Percentiles rank a stretch among this genome's conserved stretches.
Evolutionary conservation across 1,140 invertebrate species (phyloP).

Genomic region (Sarcophaga peregrina): DNA sequence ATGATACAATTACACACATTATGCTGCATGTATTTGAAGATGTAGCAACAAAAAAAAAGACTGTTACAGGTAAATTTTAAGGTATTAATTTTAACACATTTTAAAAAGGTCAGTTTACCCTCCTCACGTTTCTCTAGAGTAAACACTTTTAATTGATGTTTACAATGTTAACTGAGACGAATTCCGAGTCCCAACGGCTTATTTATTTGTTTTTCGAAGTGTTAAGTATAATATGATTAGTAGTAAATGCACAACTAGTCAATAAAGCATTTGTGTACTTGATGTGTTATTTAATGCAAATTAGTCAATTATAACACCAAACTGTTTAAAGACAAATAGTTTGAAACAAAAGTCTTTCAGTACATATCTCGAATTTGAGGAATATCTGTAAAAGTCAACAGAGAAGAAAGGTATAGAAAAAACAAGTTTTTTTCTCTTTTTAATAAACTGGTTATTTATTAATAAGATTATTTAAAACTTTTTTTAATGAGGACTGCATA

Average conservation of each 20-base stretch:
- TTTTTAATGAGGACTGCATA: too few species aligned
- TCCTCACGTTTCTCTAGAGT: neutral
- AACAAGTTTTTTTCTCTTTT: too few species aligned
- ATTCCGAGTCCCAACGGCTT: neutral
- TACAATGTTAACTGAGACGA: conserved; percentile 13
- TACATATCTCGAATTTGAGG: too few species aligned
- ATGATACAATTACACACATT: too few species aligned
- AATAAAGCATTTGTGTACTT: neutral
- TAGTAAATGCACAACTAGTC: neutral
- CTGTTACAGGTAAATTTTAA: too few species aligned
- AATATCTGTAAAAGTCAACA: too few species aligned
- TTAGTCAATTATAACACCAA: neutral
- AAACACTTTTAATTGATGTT: conserved; percentile 1
- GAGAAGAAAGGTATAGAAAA: too few species aligned
- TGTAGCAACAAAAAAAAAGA: too few species aligned
- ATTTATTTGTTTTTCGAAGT: neutral
- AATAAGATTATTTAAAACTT: too few species aligned
- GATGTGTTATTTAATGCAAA: conserved; percentile 20
- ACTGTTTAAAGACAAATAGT: neutral
- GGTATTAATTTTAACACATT: neutral
- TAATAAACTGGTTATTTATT: too few species aligned
- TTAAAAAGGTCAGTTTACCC: neutral
- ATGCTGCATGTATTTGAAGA: too few species aligned
- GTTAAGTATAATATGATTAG: neutral
- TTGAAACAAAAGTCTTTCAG: too few species aligned